Evolutionary conservation across 2,888 invertebrate genomes (phyloP), one percentile per base, ranked within the genome.

Genomic region (Monoplex corrugatus): DNA sequence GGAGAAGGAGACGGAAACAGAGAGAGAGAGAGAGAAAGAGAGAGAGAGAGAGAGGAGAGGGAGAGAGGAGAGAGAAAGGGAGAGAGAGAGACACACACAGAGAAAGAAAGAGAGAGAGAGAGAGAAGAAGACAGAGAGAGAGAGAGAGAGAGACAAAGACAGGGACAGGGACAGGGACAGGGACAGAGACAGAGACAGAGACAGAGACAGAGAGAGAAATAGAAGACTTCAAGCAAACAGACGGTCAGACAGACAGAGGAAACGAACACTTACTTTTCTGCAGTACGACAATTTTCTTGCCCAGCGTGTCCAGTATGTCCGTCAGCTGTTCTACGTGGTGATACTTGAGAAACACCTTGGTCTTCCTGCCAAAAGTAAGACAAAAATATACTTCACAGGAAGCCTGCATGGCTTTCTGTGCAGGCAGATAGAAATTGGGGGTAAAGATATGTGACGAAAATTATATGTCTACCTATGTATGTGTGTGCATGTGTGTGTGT

Each of bases 301-400:
- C 94, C 91, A 95, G 92, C 32, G 89, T 91, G 50, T 94, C 93
- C 87, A 95, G 86, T 10, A 93, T 91, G n/a, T 95, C 95, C 50
- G 94, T 91, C 80, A 96, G 92, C 89, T 94, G 91, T 87, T 95
- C 95, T n/a, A 94, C 90, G 90, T 96, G 95, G 63, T 89, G 93
- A 90, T 95, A 94, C 89, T 95, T 95, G 43, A 96, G 91, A 91
- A 95, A 96, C 43, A 96, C 95, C 89, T 95, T 95, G 32, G 95
- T 95, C 91, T 95, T 95, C 82, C 95, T 95, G 91, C 8, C n/a
- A n/a, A 68, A 2, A 68, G 0, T n/a, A 10, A 19, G 50, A 50
- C 50, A 50, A 50, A 19, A 10, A 50, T 50, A 13, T 50, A 13
- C 19, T 13, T 50, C 50, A 50, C n/a, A n/a, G n/a, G n/a, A n/a